These are phyloP conservation scores for Dryobota labecula DNA, from an alignment of 2,888 invertebrate genomes.

Conservation along the genomic window DNA sequence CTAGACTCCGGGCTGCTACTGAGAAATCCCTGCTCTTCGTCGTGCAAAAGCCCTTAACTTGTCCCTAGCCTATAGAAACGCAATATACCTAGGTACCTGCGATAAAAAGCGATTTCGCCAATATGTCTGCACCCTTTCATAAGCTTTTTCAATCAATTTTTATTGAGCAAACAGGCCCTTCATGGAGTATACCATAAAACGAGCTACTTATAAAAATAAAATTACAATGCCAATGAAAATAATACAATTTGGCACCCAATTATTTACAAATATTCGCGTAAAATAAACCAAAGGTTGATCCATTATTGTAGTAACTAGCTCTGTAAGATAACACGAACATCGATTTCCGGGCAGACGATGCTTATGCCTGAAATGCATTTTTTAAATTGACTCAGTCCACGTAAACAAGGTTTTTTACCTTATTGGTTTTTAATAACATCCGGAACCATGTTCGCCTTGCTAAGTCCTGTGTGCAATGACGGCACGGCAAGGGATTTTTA, in stretches of 20 bases:
- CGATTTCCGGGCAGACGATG: conserved; percentile 21
- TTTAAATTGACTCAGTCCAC: conserved; percentile 37
- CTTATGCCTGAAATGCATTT: conserved; percentile 26
- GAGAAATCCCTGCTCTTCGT: no score
- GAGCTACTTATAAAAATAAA: conserved; percentile 60
- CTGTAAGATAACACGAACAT: conserved; percentile 33
- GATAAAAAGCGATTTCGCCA: neutral
- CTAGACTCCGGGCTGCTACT: no score
- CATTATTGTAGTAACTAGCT: conserved; percentile 23
- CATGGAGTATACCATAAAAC: conserved; percentile 37
- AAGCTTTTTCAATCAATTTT: conserved; percentile 35
- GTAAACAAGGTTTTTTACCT: conserved; percentile 3
- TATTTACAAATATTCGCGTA: conserved; percentile 52
- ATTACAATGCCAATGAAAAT: conserved; percentile 50
- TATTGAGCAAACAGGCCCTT: conserved; percentile 57
- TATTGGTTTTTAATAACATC: conserved; percentile 17
- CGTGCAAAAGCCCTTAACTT: no score
- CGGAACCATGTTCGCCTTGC: conserved; percentile 18
- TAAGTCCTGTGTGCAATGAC: no score
- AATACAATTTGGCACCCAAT: conserved; percentile 62
- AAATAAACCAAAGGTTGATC: conserved; percentile 32
- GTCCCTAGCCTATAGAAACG: neutral
- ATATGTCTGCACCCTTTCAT: conserved; percentile 21
- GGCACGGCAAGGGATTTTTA: no score
- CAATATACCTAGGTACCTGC: neutral